Evolutionary conservation across 2,797 vertebrate species (phyloP).

Genomic region (Cryptoblepharus egeriae): DNA sequence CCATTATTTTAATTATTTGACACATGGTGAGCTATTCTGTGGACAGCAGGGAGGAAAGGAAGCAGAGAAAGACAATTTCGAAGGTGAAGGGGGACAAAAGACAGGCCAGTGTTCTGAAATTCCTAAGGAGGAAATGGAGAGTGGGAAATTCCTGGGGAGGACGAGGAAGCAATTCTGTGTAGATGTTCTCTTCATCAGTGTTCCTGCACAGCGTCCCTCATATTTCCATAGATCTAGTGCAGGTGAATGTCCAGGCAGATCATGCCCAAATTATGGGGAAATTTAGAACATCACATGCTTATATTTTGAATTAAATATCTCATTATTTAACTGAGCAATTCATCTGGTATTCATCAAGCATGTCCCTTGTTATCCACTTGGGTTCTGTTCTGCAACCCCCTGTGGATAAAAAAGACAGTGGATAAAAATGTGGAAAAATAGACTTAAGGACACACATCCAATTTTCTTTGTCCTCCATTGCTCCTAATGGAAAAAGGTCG

Average conservation of each 20-base stretch:
- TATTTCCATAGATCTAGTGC: background rate
- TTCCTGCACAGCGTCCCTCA: background rate
- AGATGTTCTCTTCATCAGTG: background rate
- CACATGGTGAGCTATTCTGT: constrained; percentile 31
- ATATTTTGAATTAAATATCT: constrained; percentile 3
- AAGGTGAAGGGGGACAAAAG: constrained; percentile 63
- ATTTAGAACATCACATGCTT: background rate
- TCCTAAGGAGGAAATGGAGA: constrained; percentile 32
- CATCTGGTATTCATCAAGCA: background rate
- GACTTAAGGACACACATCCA: too few relatives aligned
- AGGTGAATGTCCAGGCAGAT: background rate
- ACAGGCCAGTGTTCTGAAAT: constrained; percentile 47
- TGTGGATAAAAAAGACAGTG: too few relatives aligned
- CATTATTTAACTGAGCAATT: background rate
- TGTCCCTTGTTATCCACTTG: too few relatives aligned
- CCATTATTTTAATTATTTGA: constrained; percentile 55
- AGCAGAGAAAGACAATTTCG: constrained; percentile 42
- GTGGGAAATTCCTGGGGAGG: background rate
- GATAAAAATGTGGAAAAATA: too few relatives aligned
- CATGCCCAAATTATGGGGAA: background rate
- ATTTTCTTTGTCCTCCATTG: too few relatives aligned
- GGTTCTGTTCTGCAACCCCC: too few relatives aligned
- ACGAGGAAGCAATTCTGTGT: background rate
- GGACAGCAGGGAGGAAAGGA: constrained; percentile 37
- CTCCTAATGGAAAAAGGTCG: too few relatives aligned